Evolutionary conservation across 2,888 invertebrate species (phyloP).

Genomic region (Drosophila diplacantha): DNA sequence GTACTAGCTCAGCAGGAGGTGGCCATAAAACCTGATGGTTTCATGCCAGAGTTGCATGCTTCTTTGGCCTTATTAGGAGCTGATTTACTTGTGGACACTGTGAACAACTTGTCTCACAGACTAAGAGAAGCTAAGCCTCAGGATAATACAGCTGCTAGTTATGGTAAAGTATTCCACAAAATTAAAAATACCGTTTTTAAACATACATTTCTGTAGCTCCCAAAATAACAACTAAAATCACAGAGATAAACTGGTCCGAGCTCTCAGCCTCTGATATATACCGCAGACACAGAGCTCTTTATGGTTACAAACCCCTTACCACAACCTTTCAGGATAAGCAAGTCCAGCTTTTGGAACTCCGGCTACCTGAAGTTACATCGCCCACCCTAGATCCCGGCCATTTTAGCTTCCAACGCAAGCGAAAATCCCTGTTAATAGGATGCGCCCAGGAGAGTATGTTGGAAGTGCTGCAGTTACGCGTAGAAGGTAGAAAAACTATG

Average conservation of each 20-base stretch:
- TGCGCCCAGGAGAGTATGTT: conserved; percentile 84
- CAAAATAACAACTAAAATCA: conserved; percentile 82
- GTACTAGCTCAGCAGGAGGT: conserved; percentile 80
- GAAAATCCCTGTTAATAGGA: conserved; percentile 81
- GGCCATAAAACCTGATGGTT: conserved; percentile 80
- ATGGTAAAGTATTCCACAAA: conserved; percentile 81
- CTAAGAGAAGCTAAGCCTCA: conserved; percentile 82
- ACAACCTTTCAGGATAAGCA: conserved; percentile 81
- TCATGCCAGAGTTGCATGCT: conserved; percentile 82
- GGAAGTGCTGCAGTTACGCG: conserved; percentile 82
- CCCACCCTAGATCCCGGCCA: conserved; percentile 79
- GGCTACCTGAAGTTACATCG: conserved; percentile 22
- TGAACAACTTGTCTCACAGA: conserved; percentile 81
- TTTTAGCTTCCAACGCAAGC: conserved; percentile 81
- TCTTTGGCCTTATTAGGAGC: conserved; percentile 85
- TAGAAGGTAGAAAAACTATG: conserved; percentile 86
- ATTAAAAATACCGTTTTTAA: neutral
- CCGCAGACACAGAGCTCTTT: conserved; percentile 85
- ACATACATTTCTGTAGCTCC: conserved; percentile 81
- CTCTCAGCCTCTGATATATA: conserved; percentile 83
- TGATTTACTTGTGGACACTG: conserved; percentile 81
- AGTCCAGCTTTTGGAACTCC: conserved; percentile 83
- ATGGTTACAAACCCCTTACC: conserved; percentile 81
- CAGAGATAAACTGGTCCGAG: conserved; percentile 82
- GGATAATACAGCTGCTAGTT: conserved; percentile 81